Base-by-base conservation (phyloP, 2,797 vertebrate genomes). In the Typhlichthys eigenmanni region DNA sequence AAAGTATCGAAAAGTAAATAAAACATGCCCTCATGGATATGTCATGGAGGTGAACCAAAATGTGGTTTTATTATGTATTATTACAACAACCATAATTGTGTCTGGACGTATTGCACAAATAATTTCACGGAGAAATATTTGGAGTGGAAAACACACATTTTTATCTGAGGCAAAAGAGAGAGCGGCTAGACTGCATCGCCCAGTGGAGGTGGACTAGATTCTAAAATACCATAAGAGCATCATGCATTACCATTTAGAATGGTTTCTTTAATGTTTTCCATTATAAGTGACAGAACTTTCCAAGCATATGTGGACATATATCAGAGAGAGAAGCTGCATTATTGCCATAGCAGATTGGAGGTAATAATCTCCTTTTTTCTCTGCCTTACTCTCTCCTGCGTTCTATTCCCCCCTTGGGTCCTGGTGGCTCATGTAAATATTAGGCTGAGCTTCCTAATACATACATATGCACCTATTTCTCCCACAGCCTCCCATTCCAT, bases 401-500 rank as follows among this genome's bases (percentile, higher is more conserved):
- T 47, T 19, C 32, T 52, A 32, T 10, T 63, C 48, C 60, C 64
- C 50, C 47, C 57, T 68, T 1, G 7, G 73, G 76, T 83, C 77
- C 74, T 74, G 29, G 66, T 72, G 78, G 81, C 79, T 87, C 75
- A 75, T 5, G 56, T 87, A 86, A 89, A 88, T 88, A 88, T 87
- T 89, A 83, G 71, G 80, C 62, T 78, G 62, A 83, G 78, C 69
- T 77, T 57, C 64, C 74, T 74, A 81, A 88, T 85, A 87, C 86
- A 88, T 85, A 87, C 86, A 87, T 87, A 76, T 86, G 66, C 54
- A 63, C 71, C 80, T 68, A 60, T 74, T 71, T 78, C 71, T 82
- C 75, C 71, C 68, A 66, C 63, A 68, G 62, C 58, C 69, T 16
- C 57, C 7, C 53, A 67, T 34, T 53, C 47, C 38, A 32, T 1